Evolutionary conservation across 2,888 invertebrate species (phyloP).

Genomic region (Ryuthela nishihirai): DNA sequence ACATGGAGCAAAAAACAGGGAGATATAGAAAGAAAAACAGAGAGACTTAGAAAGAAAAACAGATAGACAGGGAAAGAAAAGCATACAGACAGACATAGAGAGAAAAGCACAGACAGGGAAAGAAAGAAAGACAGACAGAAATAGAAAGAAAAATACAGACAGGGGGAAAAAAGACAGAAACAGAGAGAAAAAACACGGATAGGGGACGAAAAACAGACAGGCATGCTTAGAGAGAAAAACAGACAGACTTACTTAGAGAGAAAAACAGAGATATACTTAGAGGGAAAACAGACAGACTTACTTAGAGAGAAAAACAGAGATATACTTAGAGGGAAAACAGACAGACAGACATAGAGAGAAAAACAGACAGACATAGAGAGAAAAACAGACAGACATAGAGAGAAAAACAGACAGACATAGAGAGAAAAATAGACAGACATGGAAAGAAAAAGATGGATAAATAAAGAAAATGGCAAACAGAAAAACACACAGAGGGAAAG

Average conservation of each 20-base stretch:
- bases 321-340: too few species aligned
- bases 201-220: too few species aligned
- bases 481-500: neutral
- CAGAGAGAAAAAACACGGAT: neutral
- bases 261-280: neutral
- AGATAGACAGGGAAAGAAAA: neutral
- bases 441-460: neutral
- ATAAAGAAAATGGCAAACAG: neutral
- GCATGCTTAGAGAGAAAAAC: too few species aligned
- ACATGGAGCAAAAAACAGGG: neutral
- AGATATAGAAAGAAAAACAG: neutral
- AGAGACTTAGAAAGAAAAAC: neutral
- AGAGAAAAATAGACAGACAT: neutral
- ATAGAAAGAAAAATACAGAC: neutral
- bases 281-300: too few species aligned
- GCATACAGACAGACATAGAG: neutral
- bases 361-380: neutral
- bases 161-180: neutral
- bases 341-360: neutral
- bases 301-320: slow-evolving; percentile 31
- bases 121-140: neutral
- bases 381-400: neutral
- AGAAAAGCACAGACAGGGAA: neutral
- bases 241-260: too few species aligned
- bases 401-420: neutral